A percentile compares a stretch with the other conserved stretches of the same genome.
phyloP scores from a whole-genome alignment of 2,888 invertebrate species.

The Epiblema foenella region DNA sequence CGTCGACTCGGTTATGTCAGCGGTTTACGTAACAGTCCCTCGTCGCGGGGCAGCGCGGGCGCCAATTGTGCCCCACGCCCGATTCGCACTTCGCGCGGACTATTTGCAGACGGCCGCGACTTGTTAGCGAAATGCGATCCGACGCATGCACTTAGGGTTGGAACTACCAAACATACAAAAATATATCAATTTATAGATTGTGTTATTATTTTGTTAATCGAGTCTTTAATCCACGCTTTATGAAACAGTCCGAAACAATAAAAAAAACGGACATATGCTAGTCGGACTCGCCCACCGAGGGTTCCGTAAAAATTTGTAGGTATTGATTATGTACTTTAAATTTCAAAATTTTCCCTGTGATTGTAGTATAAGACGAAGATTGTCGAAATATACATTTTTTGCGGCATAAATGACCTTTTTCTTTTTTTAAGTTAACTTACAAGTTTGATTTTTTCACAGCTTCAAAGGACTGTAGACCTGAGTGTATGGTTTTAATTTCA shows the following conservation, averaged over 20 bases:
- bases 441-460: no score
- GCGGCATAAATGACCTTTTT: no score
- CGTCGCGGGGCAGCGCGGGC: conserved; percentile 76
- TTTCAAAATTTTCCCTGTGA: no score
- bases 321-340: no score
- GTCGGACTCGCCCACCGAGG: no score
- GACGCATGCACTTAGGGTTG: conserved; percentile 55
- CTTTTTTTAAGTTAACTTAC: no score
- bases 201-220: background rate
- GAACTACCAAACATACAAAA: conserved; percentile 1
- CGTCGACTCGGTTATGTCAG: conserved; percentile 85
- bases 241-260: background rate
- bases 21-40: conserved; percentile 82
- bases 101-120: conserved; percentile 72
- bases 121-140: conserved; percentile 67
- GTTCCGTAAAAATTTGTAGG: no score
- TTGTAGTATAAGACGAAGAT: no score
- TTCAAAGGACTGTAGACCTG: no score
- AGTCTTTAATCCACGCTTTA: background rate
- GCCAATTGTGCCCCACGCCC: conserved; percentile 75
- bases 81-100: conserved; percentile 79
- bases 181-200: background rate
- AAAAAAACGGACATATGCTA: no score
- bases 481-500: no score
- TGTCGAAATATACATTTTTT: no score